phyloP scores from a whole-genome alignment of 1,140 invertebrate species.

The Caerostris darwini region DNA sequence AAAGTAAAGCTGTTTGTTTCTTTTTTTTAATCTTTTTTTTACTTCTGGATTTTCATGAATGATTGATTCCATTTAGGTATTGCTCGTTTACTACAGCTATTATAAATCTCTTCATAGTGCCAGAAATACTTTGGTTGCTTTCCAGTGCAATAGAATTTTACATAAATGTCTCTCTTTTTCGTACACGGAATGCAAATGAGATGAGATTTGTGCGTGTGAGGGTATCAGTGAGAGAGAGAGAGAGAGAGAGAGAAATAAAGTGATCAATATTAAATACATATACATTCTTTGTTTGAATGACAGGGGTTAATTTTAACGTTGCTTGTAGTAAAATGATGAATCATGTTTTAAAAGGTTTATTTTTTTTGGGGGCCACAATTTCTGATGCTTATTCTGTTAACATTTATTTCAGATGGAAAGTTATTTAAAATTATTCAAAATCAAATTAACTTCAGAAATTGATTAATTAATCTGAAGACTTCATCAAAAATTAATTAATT shows the following conservation, averaged over 20 bases:
- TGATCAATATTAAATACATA: neutral
- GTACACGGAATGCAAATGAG: neutral
- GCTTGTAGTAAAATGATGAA: too few species aligned
- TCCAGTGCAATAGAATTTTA: conserved; percentile 24
- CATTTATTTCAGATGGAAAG: too few species aligned
- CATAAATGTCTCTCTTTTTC: neutral
- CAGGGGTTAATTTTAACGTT: too few species aligned
- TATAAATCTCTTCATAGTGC: neutral
- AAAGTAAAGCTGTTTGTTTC: neutral
- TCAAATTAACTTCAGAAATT: too few species aligned
- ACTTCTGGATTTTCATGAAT: neutral
- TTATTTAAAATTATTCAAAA: too few species aligned
- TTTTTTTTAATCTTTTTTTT: too few species aligned
- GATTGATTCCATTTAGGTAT: conserved; percentile 8
- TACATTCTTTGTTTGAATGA: too few species aligned
- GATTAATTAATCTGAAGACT: too few species aligned
- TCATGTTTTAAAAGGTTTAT: too few species aligned
- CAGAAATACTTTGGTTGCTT: neutral
- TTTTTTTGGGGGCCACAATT: too few species aligned
- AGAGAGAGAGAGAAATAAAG: neutral
- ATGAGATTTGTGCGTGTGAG: neutral
- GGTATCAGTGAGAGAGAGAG: neutral
- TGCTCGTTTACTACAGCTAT: neutral
- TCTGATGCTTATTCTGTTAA: too few species aligned
- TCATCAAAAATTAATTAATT: too few species aligned